Percentiles rank a stretch among this genome's conserved stretches.
Evolutionary conservation across 2,797 vertebrate genomes (phyloP).

Genomic region (Poecilia picta): DNA sequence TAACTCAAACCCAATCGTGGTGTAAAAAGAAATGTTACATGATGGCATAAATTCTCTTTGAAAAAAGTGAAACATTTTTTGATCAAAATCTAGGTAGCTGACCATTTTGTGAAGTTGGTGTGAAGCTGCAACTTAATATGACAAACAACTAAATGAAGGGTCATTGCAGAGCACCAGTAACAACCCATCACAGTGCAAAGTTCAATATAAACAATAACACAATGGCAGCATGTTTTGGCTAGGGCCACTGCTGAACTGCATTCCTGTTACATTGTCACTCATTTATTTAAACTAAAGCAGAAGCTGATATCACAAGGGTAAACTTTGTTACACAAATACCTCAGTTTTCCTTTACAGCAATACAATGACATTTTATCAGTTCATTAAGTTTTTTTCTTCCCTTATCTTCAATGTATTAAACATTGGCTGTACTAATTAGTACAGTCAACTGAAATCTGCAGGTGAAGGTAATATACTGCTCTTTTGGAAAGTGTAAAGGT

Average conservation of each 20-base stretch:
- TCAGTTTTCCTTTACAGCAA: neutral
- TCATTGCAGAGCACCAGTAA: neutral
- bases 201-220: slow-evolving; percentile 37
- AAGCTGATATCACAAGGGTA: neutral
- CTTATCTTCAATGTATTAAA: neutral
- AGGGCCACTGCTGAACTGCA: neutral
- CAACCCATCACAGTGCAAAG: neutral
- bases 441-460: neutral
- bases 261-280: slow-evolving; percentile 27
- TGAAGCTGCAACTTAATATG: neutral
- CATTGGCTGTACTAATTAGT: neutral
- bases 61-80: neutral
- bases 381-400: neutral
- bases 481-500: neutral
- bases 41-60: neutral
- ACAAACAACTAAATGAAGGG: neutral
- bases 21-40: neutral
- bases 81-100: neutral
- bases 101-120: neutral
- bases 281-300: slow-evolving; percentile 16
- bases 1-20: neutral
- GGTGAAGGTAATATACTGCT: neutral
- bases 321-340: neutral
- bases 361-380: neutral
- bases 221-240: slow-evolving; percentile 33